Base-by-base conservation (phyloP, 2,113 vertebrate genomes). In the Hypomesus transpacificus region DNA sequence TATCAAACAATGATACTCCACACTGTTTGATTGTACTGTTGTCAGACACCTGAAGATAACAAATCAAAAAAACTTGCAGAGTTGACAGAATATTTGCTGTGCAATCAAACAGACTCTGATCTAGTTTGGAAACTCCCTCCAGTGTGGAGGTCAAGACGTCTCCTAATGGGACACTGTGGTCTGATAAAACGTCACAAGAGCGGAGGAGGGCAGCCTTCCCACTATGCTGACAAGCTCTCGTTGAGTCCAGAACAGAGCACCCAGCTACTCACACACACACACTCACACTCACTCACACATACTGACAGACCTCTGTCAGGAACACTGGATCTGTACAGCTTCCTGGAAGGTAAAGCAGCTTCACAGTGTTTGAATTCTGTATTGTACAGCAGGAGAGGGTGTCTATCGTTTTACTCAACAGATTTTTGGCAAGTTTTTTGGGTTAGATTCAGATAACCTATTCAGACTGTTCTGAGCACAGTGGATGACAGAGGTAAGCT, bases 161-260 rank as follows among this genome's bases (percentile, higher is more conserved):
- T 75, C 75, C 75, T 60, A 82, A 80, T 71, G 59, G 72, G 64
- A 66, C 80, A 65, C 85, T 60, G 78, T 81, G 83, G 85, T 84
- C 85, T 88, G 88, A 90, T 86, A 79, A 83, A 82, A 85, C 84
- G 76, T 80, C 87, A 86, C 85, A 87, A 83, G 85, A 87, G 82
- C 79, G 77, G 77, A 81, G 39, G 39, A 46, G 39, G 39, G 7
- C 39, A 11, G 39, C 39, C 39, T 77, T 80, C 78, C 81, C 77
- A 63, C 24, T n/a, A 3, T 16, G 22, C 14, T 65, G 64, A 73
- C 70, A 51, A 4, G 80, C 79, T 46, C 39, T 46, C 7, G 39
- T 46, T 46, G 39, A 46, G 39, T 1, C 9, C 39, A 46, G 39
- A 2, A 46, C 75, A 74, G 60, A 62, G 14, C 28, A 63, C 61